Conservation (phyloP, 1,140 invertebrate genomes). For the Eubasilissa regina region DNA sequence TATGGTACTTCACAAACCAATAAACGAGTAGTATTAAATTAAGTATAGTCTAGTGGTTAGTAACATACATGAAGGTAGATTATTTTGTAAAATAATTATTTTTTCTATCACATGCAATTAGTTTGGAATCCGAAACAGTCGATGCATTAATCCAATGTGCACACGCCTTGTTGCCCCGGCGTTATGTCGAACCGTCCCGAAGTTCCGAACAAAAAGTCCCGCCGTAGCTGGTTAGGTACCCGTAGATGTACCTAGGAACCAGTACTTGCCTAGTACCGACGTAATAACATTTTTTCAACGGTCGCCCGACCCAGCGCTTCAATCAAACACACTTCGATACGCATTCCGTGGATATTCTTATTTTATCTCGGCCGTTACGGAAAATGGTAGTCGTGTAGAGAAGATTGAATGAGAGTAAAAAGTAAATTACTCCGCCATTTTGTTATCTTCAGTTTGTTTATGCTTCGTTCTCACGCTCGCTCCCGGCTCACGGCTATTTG, state of each 20-base stretch:
- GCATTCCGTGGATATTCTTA: slow-evolving; percentile 56
- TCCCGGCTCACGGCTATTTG: slow-evolving; percentile 23
- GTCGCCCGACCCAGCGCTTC: slow-evolving; percentile 9
- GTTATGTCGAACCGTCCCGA: background rate
- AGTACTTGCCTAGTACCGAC: background rate
- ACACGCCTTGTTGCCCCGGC: background rate
- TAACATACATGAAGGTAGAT: too few species aligned
- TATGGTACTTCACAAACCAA: too few species aligned
- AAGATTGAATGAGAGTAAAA: slow-evolving; percentile 43
- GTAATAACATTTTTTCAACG: background rate
- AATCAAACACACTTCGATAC: slow-evolving; percentile 57
- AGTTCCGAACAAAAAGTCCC: background rate
- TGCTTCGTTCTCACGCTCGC: slow-evolving; percentile 46
- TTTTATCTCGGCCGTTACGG: slow-evolving; percentile 45
- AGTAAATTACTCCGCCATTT: slow-evolving; percentile 45
- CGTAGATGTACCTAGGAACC: too few species aligned
- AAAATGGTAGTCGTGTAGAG: slow-evolving; percentile 36
- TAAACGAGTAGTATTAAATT: too few species aligned
- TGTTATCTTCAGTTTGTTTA: slow-evolving; percentile 45
- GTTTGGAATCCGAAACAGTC: background rate
- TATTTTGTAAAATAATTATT: too few species aligned
- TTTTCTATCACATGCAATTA: background rate
- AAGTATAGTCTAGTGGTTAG: too few species aligned
- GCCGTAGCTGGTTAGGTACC: too few species aligned
- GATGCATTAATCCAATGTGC: slow-evolving; percentile 16